Base-by-base conservation (phyloP, 1,140 invertebrate genomes). In the Drosophila persimilis region DNA sequence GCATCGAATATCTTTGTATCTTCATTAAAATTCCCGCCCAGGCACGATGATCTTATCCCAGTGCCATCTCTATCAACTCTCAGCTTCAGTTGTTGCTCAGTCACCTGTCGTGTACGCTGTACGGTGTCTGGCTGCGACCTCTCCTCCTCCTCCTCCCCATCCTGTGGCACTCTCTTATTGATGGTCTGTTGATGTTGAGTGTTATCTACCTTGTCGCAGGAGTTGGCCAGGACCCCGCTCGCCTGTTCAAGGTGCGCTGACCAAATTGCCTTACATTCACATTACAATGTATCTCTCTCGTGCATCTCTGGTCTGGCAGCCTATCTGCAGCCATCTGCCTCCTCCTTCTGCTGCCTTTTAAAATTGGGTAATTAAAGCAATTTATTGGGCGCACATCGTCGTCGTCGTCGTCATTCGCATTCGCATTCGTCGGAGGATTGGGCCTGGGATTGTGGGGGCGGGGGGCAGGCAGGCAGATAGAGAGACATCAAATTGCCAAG, bases 361-460 rank as follows among this genome's bases (percentile, higher is more conserved):
- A 88, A 88, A 88, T 83, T 86, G 83, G 78, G 79, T 83, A 88
- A 88, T 88, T 88, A 88, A 88, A 78, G 84, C 83, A 88, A 88
- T 88, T 88, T 88, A 88, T 88, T 81, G 80, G 67, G 62, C 60
- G 62, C 56, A 57, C 58, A 69, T 24, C 50, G 45, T 57, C 35
- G 45, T 57, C 9, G 52, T 48, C 69, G 6, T 31, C 6, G 29
- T 31, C 24, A 4, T 24, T 5, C 4, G 4, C 4, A 26, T 26
- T 26, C 24, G 24, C 5, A 46, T 43, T 53, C 53, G 47, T 5
- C 26, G 69, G 47, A 45, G 71, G 43, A 54, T 73, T 73, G 57
- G 31, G 20, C 11, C 3, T 22, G 26, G 13, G n/a, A 31, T 52
- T 15, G 24, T 7, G 31, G 2, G 22, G 24, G 24, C 17, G 17